These are phyloP conservation scores for Xenopus laevis DNA, from an alignment of 2,113 vertebrate genomes.

Conservation along the genomic window DNA sequence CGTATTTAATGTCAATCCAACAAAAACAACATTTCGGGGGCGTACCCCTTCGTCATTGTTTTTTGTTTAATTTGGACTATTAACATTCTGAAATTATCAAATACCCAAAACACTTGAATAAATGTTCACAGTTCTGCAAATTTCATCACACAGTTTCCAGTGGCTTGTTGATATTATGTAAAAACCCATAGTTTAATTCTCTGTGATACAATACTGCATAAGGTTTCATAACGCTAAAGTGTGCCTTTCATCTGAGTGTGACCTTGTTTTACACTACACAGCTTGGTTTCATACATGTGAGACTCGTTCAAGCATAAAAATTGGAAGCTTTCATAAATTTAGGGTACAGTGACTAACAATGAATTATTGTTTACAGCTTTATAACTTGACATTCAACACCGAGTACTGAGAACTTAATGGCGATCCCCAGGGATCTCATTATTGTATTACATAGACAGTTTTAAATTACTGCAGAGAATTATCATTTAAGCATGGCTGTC, in stretches of 20 bases:
- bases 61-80: too few relatives aligned
- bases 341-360: neutral
- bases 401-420: neutral
- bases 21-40: too few relatives aligned
- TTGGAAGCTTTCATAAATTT: neutral
- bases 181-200: too few relatives aligned
- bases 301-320: neutral
- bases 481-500: neutral
- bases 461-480: slow-evolving; percentile 2
- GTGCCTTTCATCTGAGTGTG: neutral
- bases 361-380: neutral
- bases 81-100: too few relatives aligned
- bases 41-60: too few relatives aligned
- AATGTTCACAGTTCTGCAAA: too few relatives aligned
- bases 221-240: neutral
- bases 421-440: slow-evolving; percentile 7
- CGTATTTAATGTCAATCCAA: too few relatives aligned
- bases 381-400: neutral
- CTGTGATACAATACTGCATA: too few relatives aligned
- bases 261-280: neutral
- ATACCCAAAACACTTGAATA: too few relatives aligned
- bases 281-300: neutral
- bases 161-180: too few relatives aligned
- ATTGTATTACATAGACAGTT: slow-evolving; percentile 9
- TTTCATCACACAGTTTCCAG: too few relatives aligned